phyloP scores from a whole-genome alignment of 2,888 invertebrate genomes.

The Rhorus exstirpatorius region DNA sequence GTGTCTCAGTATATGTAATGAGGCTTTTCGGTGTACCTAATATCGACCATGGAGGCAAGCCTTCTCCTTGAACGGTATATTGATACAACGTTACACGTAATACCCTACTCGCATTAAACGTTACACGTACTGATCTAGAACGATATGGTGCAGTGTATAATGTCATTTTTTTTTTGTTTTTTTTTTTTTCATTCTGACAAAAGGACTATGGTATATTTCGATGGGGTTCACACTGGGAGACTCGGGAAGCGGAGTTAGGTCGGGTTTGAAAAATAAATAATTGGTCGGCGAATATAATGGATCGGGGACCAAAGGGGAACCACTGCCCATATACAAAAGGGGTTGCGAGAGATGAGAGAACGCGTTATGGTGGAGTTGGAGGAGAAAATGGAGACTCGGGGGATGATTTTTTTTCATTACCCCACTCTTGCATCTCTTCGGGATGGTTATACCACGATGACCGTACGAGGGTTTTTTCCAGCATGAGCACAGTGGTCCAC shows the following conservation, averaged over 20 bases:
- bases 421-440: slow-evolving; percentile 20
- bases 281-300: slow-evolving; percentile 76
- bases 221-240: slow-evolving; percentile 37
- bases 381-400: slow-evolving; percentile 15
- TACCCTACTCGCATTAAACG: too few species aligned
- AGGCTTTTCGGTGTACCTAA: too few species aligned
- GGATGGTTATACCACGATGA: slow-evolving; percentile 73
- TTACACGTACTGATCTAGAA: too few species aligned
- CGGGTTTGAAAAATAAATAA: slow-evolving; percentile 79
- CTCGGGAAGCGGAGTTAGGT: slow-evolving; percentile 29
- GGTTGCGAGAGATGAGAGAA: slow-evolving; percentile 49
- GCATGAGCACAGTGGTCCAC: slow-evolving; percentile 77
- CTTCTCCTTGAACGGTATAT: too few species aligned
- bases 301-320: slow-evolving; percentile 62
- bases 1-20: too few species aligned
- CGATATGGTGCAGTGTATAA: too few species aligned
- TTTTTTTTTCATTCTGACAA: neutral
- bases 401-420: slow-evolving; percentile 45
- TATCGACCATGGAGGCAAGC: too few species aligned
- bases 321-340: slow-evolving; percentile 49
- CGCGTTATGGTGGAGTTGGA: slow-evolving; percentile 10
- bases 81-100: too few species aligned
- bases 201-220: neutral
- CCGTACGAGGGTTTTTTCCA: slow-evolving; percentile 75
- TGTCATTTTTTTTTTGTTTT: too few species aligned